Percentiles rank a stretch among this genome's conserved stretches.
Conservation (phyloP, 2,888 invertebrate species). For the Doris montereyensis region DNA sequence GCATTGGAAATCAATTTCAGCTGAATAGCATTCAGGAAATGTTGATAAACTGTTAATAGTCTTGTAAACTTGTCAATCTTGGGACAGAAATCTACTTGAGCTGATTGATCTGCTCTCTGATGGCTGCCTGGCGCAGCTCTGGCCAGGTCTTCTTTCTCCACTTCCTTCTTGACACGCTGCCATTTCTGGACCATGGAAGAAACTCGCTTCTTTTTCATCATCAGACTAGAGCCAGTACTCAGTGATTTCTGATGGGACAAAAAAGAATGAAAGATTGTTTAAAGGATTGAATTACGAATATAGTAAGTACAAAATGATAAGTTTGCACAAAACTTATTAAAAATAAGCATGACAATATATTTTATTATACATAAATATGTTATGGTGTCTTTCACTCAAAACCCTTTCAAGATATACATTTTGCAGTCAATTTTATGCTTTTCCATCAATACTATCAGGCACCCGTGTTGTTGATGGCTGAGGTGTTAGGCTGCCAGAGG, state of each 20-base stretch:
- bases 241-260: constrained; percentile 39
- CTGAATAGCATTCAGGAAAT: no score
- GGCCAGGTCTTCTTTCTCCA: constrained; percentile 62
- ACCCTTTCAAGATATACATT: no score
- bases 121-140: constrained; percentile 60
- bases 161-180: constrained; percentile 80
- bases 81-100: constrained; percentile 34
- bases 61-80: no score
- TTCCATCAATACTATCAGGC: no score
- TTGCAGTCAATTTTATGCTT: no score
- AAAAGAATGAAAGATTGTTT: background rate
- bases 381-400: no score
- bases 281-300: background rate
- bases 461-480: no score
- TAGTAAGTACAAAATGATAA: background rate
- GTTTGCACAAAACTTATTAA: background rate
- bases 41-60: no score
- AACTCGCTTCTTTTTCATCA: constrained; percentile 82
- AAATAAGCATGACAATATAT: no score
- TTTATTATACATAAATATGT: no score
- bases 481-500: no score
- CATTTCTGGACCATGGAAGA: constrained; percentile 82
- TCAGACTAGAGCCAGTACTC: constrained; percentile 35
- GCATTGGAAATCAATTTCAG: no score
- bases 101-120: constrained; percentile 58